Conservation (phyloP, 2,113 vertebrate genomes). For the Thunnus thynnus region DNA sequence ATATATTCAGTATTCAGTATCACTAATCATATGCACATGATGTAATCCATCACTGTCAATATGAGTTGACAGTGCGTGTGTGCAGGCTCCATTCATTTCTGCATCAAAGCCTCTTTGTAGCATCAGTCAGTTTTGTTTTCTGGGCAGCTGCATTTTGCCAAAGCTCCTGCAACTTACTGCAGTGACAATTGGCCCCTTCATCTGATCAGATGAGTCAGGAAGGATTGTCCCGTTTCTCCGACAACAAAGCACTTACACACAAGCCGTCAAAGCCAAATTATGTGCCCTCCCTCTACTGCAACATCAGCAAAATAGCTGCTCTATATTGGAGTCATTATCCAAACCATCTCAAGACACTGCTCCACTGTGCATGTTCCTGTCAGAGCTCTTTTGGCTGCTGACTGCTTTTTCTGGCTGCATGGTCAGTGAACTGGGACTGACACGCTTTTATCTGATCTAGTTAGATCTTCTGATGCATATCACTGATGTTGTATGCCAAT, state of each 20-base stretch:
- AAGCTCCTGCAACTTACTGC: neutral
- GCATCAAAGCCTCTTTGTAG: constrained; percentile 27
- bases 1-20: neutral
- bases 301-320: constrained; percentile 25
- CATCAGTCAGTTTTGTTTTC: constrained; percentile 6
- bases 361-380: neutral
- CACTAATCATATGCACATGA: constrained; percentile 1
- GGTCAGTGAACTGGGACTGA: constrained; percentile 9
- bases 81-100: no score
- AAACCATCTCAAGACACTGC: constrained; percentile 13
- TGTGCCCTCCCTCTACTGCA: constrained; percentile 1
- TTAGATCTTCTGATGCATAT: neutral
- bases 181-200: constrained; percentile 52
- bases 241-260: constrained; percentile 39
- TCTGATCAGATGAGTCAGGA: constrained; percentile 23
- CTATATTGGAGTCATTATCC: constrained; percentile 30
- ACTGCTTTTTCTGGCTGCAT: neutral
- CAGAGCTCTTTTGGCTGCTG: neutral
- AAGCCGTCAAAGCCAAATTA: constrained; percentile 23
- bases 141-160: constrained; percentile 13
- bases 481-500: no score
- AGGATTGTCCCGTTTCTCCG: constrained; percentile 9
- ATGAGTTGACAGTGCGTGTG: neutral
- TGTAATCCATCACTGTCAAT: neutral
- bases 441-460: constrained; percentile 9